Percentiles rank a stretch among this genome's conserved stretches.
phyloP scores from a whole-genome alignment of 2,888 invertebrate genomes.

The Drosophila paramelanica region DNA sequence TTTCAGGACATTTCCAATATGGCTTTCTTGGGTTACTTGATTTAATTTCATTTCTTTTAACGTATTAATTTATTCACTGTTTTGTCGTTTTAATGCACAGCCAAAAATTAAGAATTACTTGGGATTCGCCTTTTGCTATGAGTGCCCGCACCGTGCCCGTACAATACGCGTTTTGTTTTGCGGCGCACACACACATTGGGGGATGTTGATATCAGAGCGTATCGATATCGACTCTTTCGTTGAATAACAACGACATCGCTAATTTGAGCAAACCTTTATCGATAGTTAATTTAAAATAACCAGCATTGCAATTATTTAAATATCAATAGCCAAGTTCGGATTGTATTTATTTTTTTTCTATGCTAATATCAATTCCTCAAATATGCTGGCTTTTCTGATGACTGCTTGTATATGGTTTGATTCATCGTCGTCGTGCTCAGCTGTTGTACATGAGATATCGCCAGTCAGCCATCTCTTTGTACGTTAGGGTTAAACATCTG shows the following conservation, averaged over 20 bases:
- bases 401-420: not conserved
- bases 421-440: not conserved
- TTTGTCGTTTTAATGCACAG: conserved; percentile 38
- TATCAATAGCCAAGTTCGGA: too few relatives aligned
- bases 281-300: conserved; percentile 6
- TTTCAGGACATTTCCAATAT: conserved; percentile 55
- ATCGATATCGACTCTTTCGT: conserved; percentile 39
- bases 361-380: too few relatives aligned
- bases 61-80: conserved; percentile 37
- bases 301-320: not conserved
- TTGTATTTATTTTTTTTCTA: not conserved
- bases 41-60: conserved; percentile 10
- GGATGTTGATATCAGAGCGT: conserved; percentile 48
- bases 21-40: conserved; percentile 2
- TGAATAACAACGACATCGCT: not conserved
- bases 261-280: not conserved
- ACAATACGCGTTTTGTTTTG: conserved; percentile 65
- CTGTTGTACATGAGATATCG: conserved; percentile 6
- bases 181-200: conserved; percentile 59
- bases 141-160: conserved; percentile 56
- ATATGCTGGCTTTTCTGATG: too few relatives aligned
- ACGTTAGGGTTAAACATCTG: conserved; percentile 10
- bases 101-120: conserved; percentile 37
- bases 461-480: not conserved
- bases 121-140: conserved; percentile 29